Percentiles rank a stretch among this genome's conserved stretches.
Evolutionary conservation across 2,888 invertebrate species (phyloP).

Genomic region (Protonemura montana): DNA sequence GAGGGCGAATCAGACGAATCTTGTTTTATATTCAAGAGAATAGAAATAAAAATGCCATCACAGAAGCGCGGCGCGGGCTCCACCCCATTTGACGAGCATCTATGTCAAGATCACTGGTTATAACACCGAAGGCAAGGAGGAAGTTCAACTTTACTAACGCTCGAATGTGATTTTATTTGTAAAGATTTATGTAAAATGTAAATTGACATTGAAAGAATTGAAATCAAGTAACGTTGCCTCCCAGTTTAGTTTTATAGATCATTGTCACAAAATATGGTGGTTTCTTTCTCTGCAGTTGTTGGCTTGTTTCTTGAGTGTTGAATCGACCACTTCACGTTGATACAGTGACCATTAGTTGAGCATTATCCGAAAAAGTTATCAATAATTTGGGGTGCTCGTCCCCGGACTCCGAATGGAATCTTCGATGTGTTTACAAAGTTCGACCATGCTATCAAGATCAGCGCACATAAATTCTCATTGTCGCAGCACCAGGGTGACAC

Average conservation of each 20-base stretch:
- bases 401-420: background rate
- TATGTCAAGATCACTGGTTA: constrained; percentile 7
- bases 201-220: background rate
- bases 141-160: background rate
- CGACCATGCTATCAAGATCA: background rate
- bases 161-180: background rate
- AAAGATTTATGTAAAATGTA: background rate
- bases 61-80: constrained; percentile 3
- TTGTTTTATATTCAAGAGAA: constrained; percentile 12
- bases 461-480: background rate
- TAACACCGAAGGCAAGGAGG: background rate
- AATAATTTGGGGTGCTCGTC: no score
- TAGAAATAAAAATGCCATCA: constrained; percentile 12
- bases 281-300: no score
- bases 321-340: no score
- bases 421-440: background rate
- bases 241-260: background rate
- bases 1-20: background rate
- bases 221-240: background rate
- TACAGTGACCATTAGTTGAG: no score
- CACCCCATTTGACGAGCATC: constrained; percentile 12
- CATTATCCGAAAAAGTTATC: no score
- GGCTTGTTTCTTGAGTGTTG: no score
- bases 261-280: background rate
- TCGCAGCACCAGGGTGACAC: background rate